These are phyloP conservation scores for Tarsius wallacei DNA, from an alignment of 2,797 vertebrate genomes.

Conservation along the genomic window DNA sequence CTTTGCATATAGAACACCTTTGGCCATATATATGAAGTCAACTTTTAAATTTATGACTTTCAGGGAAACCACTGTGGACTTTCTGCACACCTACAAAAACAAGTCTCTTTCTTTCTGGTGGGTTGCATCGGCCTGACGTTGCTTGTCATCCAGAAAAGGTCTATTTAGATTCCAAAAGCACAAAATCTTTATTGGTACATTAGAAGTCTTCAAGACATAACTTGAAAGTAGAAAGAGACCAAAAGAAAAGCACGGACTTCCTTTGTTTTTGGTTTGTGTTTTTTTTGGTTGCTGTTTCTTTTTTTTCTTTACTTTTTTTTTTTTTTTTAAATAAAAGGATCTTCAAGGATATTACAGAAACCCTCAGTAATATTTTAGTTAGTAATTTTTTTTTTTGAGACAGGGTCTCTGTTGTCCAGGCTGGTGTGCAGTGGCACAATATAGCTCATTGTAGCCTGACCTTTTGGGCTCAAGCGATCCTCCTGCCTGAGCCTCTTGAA, in stretches of 20 bases:
- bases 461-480: background rate
- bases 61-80: background rate
- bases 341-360: background rate
- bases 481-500: background rate
- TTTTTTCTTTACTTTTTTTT: background rate
- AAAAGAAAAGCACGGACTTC: background rate
- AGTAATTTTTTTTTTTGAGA: background rate
- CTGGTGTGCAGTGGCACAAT: background rate
- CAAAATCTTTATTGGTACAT: background rate
- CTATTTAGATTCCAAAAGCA: background rate
- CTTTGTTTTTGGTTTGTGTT: background rate
- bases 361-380: background rate
- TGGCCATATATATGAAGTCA: background rate
- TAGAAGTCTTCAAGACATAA: background rate
- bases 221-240: constrained; percentile 2
- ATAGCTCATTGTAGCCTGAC: background rate
- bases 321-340: background rate
- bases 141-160: background rate
- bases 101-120: background rate
- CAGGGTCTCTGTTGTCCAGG: background rate
- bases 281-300: no score
- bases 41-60: background rate
- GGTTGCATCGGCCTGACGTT: background rate
- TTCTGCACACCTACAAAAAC: background rate
- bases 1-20: background rate